These are phyloP conservation scores for Scolopax mira DNA, from an alignment of 2,113 vertebrate genomes.

Conservation along the genomic window DNA sequence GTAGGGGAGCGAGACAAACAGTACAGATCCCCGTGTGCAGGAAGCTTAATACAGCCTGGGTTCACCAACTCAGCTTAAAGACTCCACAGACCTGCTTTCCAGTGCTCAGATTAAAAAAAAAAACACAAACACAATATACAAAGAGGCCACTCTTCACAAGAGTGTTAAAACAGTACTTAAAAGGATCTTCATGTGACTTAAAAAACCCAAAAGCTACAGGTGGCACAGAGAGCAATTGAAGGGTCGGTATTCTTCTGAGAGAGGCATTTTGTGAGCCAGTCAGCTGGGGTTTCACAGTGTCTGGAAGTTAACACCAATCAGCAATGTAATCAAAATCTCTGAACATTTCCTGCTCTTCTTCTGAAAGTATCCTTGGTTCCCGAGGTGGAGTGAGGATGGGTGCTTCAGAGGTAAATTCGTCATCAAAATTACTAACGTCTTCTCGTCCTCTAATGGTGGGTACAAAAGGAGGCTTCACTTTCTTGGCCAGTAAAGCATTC, in stretches of 20 bases:
- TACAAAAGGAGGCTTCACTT: slow-evolving; percentile 94
- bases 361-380: slow-evolving; percentile 89
- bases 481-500: slow-evolving; percentile 91
- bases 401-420: slow-evolving; percentile 98
- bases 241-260: slow-evolving; percentile 60
- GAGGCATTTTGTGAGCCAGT: slow-evolving; percentile 75
- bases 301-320: slow-evolving; percentile 90
- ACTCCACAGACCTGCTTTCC: slow-evolving; percentile 78
- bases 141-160: slow-evolving; percentile 72
- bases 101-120: slow-evolving; percentile 86
- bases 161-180: slow-evolving; percentile 69
- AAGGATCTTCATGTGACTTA: slow-evolving; percentile 75
- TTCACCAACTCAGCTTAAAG: slow-evolving; percentile 57
- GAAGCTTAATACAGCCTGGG: slow-evolving; percentile 43
- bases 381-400: slow-evolving; percentile 95
- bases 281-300: slow-evolving; percentile 85
- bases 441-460: slow-evolving; percentile 89
- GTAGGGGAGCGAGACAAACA: slow-evolving; percentile 53
- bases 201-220: slow-evolving; percentile 74
- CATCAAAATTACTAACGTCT: slow-evolving; percentile 98
- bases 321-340: slow-evolving; percentile 98
- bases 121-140: slow-evolving; percentile 60
- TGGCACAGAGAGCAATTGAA: slow-evolving; percentile 81
- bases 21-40: slow-evolving; percentile 43
- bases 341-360: slow-evolving; percentile 93